Evolutionary conservation across 2,888 invertebrate genomes (phyloP), one percentile per base, ranked within the genome.

Genomic region (Penaeus monodon): DNA sequence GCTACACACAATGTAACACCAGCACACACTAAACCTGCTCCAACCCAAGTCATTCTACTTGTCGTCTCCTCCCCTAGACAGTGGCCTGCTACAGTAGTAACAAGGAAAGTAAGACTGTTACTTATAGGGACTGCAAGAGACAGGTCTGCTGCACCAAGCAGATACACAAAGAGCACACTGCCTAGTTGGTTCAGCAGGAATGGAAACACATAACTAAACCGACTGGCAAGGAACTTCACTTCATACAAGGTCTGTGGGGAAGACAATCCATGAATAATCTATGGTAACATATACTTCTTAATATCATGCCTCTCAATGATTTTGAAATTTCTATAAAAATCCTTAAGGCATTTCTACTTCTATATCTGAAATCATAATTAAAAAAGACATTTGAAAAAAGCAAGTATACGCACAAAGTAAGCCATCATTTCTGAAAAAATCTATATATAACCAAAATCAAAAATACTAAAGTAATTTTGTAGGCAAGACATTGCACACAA

Each of bases 101-200:
- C 95, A 0, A 96, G 94, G 92, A 98, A 97, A 24, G 97, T 96
- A 65, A 97, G 93, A 0, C 97, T 96, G 93, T 97, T 98, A 20
- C 97, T 95, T 0, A 96, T 94, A 1, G 97, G 97, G 74, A 96
- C 96, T 0, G 96, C 95, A 88, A 96, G 92, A 0, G 96, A 96
- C 86, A 97, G 93, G 90, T 96, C 96, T 81, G 94, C 27, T 90
- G 93, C 93, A 91, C 95, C 95, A 83, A 98, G 93, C 0, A 95
- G 94, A 79, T 94, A 92, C 91, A 96, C 94, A 92, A 96, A 98
- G 12, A 96, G 91, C 12, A 97, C 92, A 22, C 97, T 97, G 0
- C 97, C 97, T 80, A 93, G 91, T 92, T 97, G 97, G 93, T 98
- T 98, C 70, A 97, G 92, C 33, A 95, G 91, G 93, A 97, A 96